These are phyloP conservation scores for Papilio helenus DNA, from an alignment of 1,140 invertebrate species.

Conservation along the genomic window DNA sequence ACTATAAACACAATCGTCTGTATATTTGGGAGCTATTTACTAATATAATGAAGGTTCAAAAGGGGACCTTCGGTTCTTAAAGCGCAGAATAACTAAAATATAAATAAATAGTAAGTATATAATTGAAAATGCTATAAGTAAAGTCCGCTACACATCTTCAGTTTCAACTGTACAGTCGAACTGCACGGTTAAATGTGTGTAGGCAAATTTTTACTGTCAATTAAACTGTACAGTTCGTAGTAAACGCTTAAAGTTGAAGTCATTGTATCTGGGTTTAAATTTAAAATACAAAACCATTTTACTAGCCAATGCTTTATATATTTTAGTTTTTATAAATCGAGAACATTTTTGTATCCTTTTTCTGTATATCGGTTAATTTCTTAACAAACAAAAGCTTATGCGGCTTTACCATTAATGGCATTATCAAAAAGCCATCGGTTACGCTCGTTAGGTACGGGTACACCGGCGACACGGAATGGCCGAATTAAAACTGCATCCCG, in stretches of 20 bases:
- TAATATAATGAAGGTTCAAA: neutral
- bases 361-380: conserved; percentile 21
- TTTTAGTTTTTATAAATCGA: neutral
- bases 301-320: neutral
- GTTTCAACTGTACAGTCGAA: too few relatives aligned
- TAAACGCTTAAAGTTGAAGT: neutral
- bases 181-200: too few relatives aligned
- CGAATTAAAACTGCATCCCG: conserved; percentile 56
- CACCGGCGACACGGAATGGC: conserved; percentile 50
- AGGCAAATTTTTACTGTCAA: too few relatives aligned
- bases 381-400: conserved; percentile 17
- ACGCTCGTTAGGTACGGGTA: conserved; percentile 51
- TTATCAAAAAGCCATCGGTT: conserved; percentile 61
- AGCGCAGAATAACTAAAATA: neutral
- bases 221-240: too few relatives aligned
- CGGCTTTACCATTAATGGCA: conserved; percentile 40
- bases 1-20: neutral
- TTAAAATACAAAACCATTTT: neutral
- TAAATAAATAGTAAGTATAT: too few relatives aligned
- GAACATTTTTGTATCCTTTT: neutral
- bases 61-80: neutral
- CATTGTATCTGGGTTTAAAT: neutral
- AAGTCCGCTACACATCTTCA: too few relatives aligned
- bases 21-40: neutral
- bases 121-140: too few relatives aligned